Evolutionary conservation across 2,113 vertebrate species (phyloP).

Genomic region (Odocoileus hemionus): DNA sequence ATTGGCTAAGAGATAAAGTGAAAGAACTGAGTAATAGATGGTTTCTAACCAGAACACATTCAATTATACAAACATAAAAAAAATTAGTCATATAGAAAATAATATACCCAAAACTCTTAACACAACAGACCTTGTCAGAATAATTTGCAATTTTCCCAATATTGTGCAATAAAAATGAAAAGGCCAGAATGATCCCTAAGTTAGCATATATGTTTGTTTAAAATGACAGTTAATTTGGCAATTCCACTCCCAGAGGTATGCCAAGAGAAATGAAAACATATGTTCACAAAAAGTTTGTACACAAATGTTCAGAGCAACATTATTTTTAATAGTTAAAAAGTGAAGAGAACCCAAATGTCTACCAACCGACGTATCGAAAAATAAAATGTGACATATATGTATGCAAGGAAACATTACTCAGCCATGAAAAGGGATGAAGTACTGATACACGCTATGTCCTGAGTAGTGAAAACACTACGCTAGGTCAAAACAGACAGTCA

Average conservation of each 20-base stretch:
- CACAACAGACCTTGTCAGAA: neutral
- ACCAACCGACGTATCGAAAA: neutral
- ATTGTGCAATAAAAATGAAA: neutral
- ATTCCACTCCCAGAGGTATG: neutral
- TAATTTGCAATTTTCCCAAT: neutral
- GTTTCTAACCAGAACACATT: neutral
- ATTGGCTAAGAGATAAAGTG: conserved; percentile 20
- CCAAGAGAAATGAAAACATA: neutral
- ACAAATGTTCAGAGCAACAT: neutral
- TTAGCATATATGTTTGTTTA: neutral
- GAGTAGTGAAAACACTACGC: neutral
- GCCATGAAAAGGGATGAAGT: neutral
- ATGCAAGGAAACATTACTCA: neutral
- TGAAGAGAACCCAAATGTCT: neutral
- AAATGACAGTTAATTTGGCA: neutral
- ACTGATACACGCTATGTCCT: neutral
- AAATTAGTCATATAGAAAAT: neutral
- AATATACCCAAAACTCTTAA: neutral
- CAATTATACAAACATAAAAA: conserved; percentile 27
- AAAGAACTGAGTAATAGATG: conserved; percentile 20
- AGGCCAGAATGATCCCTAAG: neutral
- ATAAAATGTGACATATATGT: neutral
- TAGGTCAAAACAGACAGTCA: neutral
- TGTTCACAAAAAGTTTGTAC: neutral
- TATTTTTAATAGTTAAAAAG: neutral